Evolutionary conservation across 2,113 vertebrate species (phyloP).

Genomic region (Brachyhypopomus gauderio): DNA sequence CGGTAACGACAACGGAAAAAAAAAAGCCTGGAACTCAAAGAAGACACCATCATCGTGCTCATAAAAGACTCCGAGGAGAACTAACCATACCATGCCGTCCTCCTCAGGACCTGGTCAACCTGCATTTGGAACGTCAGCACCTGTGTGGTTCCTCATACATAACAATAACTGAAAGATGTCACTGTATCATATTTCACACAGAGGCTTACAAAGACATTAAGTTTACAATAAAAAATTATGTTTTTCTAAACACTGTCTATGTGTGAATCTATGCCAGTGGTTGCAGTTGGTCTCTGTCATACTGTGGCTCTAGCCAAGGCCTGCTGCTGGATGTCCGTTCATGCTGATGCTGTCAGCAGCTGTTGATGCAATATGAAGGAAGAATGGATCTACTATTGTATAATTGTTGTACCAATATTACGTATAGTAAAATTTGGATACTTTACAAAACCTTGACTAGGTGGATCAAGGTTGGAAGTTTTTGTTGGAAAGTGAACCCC

Average conservation of each 20-base stretch:
- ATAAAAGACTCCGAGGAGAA: constrained; percentile 54
- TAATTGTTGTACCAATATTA: too few species aligned
- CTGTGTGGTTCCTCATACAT: background rate
- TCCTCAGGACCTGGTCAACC: background rate
- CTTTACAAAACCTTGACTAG: too few species aligned
- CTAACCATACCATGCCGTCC: constrained; percentile 26
- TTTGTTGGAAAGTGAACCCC: too few species aligned
- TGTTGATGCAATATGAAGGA: too few species aligned
- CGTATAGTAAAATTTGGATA: too few species aligned
- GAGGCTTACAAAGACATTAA: constrained; percentile 38
- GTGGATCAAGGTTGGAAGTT: too few species aligned
- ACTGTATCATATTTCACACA: constrained; percentile 36
- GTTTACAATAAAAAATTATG: constrained; percentile 46
- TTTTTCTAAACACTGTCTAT: constrained; percentile 47
- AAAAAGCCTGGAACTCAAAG: constrained; percentile 24
- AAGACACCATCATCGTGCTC: constrained; percentile 40
- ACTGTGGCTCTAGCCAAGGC: too few species aligned
- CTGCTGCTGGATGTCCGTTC: background rate
- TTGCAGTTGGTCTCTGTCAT: background rate
- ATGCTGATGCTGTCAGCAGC: background rate
- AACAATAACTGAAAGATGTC: background rate
- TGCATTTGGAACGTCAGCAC: constrained; percentile 27
- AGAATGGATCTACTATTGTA: too few species aligned
- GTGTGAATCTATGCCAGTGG: constrained; percentile 5
- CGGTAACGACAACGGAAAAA: constrained; percentile 37